These are phyloP conservation scores for Gnatocerus cornutus DNA, from an alignment of 2,888 invertebrate genomes.

Conservation along the genomic window DNA sequence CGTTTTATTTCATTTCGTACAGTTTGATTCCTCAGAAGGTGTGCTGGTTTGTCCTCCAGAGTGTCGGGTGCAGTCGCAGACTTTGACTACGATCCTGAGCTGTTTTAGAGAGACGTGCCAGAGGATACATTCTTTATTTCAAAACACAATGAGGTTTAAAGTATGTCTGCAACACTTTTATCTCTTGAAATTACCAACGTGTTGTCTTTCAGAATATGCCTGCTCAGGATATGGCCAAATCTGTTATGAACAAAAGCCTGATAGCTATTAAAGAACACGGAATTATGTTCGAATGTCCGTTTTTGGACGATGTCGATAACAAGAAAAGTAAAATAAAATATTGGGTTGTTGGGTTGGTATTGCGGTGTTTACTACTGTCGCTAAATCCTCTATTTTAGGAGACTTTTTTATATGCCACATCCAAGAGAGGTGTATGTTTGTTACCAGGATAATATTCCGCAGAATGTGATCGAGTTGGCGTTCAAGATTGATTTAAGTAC, in stretches of 20 bases:
- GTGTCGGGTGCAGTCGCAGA: conserved; percentile 63
- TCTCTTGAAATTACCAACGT: too few relatives aligned
- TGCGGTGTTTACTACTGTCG: background rate
- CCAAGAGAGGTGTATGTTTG: conserved; percentile 90
- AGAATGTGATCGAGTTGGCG: conserved; percentile 91
- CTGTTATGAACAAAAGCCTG: conserved; percentile 80
- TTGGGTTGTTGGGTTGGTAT: conserved; percentile 86
- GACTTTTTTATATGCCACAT: conserved; percentile 84
- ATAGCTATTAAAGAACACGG: conserved; percentile 90
- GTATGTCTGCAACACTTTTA: too few relatives aligned
- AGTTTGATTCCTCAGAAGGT: conserved; percentile 82
- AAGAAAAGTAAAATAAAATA: conserved; percentile 75
- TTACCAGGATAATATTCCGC: conserved; percentile 88
- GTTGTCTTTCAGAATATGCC: conserved; percentile 70
- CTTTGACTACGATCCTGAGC: conserved; percentile 73
- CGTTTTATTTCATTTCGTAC: conserved; percentile 84
- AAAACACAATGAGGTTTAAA: conserved; percentile 78
- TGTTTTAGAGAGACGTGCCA: conserved; percentile 83
- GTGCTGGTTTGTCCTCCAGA: conserved; percentile 78
- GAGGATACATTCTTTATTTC: conserved; percentile 81
- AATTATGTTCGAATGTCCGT: conserved; percentile 80
- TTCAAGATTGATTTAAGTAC: conserved; percentile 75
- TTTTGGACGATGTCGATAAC: conserved; percentile 67
- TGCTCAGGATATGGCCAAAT: conserved; percentile 70
- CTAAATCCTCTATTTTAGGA: conserved; percentile 60